Conservation (phyloP, 2,113 vertebrate species). For the Heterotis niloticus region DNA sequence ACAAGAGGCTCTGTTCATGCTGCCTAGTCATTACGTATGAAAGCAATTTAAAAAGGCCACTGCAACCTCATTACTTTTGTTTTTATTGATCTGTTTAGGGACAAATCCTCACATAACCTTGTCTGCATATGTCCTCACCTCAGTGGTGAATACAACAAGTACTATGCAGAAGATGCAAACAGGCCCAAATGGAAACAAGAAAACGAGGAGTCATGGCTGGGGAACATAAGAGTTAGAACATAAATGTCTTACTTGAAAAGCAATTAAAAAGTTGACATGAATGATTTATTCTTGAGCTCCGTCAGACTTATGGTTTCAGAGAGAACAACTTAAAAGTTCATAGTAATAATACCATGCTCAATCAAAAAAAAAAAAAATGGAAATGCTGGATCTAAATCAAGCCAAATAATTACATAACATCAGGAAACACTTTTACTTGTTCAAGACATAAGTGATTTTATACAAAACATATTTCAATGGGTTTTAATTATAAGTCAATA, state of each 20-base stretch:
- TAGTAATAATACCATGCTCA: no score
- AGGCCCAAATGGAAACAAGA: background rate
- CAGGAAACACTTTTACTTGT: background rate
- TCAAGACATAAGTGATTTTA: background rate
- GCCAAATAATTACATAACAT: background rate
- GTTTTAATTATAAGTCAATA: slow-evolving; percentile 14
- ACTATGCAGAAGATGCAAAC: background rate
- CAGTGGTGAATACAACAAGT: background rate
- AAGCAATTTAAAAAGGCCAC: slow-evolving; percentile 1
- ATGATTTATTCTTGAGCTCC: no score
- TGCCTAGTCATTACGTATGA: slow-evolving; percentile 8
- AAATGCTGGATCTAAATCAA: background rate
- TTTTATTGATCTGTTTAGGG: background rate
- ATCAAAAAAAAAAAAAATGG: no score
- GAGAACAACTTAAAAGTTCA: no score
- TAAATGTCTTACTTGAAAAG: no score
- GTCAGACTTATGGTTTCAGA: no score
- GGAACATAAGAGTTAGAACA: background rate
- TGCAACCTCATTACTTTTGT: background rate
- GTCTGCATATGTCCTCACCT: no score
- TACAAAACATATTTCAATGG: background rate
- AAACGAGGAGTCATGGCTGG: background rate
- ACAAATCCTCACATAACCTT: background rate
- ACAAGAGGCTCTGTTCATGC: background rate
- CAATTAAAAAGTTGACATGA: no score